Evolutionary conservation across 2,797 vertebrate genomes (phyloP), one percentile per base, ranked within the genome.

Genomic region (Trachurus trachurus): DNA sequence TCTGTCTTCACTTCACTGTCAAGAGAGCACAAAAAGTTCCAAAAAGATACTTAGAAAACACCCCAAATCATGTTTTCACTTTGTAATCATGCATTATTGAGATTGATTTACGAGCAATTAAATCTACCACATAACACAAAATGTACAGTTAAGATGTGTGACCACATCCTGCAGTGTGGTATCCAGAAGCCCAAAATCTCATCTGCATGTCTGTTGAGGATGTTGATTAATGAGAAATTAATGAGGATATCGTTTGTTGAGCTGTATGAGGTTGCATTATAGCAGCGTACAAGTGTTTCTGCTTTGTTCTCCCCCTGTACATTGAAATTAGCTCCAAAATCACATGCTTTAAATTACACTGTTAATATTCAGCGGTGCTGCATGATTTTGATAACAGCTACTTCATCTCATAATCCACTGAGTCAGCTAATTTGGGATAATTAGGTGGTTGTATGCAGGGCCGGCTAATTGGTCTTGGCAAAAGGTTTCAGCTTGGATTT

Each of bases 341-440:
- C 39, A 42, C 72, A 82, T n/a, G 19, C 26, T 74, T 82, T 68
- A 68, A 87, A 85, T 58, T 56, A 66, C 44, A 78, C 49, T 82
- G 70, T 87, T 85, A 81, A 75, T 77, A 78, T 88, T 80, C 74
- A 75, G 59, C 69, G 29, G 49, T 69, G 78, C 84, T 85, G 85
- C 77, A 74, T 50, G 73, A 76, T 86, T 84, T 70, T 86, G 78
- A 88, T 89, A 90, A 89, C 74, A 78, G 84, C 81, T 80, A 79
- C 86, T 71, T 80, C 80, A 84, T 83, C 74, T 84, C 64, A 81
- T 85, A 90, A 89, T 89, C 74, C 76, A 78, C 74, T 71, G 61
- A 88, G 81, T 86, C 85, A 88, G 82, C 84, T 91, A 83, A 89
- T 87, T 88, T 87, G 80, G 34, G 40, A 40, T 87, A 90, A 89